phyloP scores from a whole-genome alignment of 2,888 invertebrate genomes.

The Cephonodes hylas region DNA sequence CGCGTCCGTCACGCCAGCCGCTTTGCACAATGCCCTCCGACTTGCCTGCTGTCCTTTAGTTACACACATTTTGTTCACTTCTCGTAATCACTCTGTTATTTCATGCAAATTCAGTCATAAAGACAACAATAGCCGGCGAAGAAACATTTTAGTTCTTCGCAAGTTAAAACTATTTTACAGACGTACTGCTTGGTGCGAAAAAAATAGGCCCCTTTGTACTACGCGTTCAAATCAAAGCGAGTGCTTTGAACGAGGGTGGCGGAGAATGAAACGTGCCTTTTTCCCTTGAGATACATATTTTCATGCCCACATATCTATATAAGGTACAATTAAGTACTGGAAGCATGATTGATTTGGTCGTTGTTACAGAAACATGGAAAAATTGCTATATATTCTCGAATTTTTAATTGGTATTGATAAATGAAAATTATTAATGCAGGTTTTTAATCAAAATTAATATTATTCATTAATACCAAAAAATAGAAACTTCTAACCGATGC shows the following conservation, averaged over 20 bases:
- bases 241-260: not conserved
- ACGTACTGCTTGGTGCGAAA: not conserved
- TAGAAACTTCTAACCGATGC: too few species aligned
- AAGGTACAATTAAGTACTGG: too few species aligned
- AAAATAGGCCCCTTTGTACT: not conserved
- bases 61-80: conserved; percentile 1
- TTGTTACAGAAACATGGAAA: too few species aligned
- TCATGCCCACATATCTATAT: not conserved
- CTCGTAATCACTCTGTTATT: conserved; percentile 1
- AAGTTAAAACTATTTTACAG: not conserved
- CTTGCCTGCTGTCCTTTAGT: conserved; percentile 44
- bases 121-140: too few species aligned
- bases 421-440: too few species aligned
- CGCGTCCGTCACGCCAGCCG: conserved; percentile 67
- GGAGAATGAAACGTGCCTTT: not conserved
- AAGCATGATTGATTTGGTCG: too few species aligned
- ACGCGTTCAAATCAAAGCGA: not conserved
- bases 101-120: not conserved
- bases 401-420: too few species aligned
- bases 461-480: too few species aligned
- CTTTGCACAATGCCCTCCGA: conserved; percentile 58
- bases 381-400: too few species aligned
- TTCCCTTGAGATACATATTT: not conserved
- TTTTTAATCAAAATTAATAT: too few species aligned
- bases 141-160: not conserved